Evolutionary conservation across 2,113 vertebrate genomes (phyloP).

Genomic region (Mormoops blainvillei): DNA sequence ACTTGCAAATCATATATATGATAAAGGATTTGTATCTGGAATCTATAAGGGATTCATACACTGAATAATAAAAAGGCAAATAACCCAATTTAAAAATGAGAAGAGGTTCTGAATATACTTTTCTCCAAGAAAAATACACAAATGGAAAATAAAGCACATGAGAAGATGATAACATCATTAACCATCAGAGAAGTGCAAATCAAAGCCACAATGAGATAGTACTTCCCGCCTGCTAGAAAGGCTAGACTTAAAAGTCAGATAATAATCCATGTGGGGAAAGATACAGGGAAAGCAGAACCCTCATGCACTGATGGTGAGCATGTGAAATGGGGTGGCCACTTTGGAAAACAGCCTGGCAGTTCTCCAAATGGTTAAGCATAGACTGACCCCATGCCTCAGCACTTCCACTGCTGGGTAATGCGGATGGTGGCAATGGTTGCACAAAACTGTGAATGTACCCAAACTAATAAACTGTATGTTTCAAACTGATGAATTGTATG

Average conservation of each 20-base stretch:
- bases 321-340: accelerated
- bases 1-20: neutral
- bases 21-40: neutral
- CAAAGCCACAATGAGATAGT: accelerated
- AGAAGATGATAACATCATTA: accelerated
- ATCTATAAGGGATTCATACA: accelerated
- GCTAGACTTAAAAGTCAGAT: neutral
- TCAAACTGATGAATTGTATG: neutral
- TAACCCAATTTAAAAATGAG: neutral
- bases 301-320: accelerated
- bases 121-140: neutral
- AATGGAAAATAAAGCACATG: neutral
- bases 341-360: no score
- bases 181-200: neutral
- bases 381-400: accelerated
- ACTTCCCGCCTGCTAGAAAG: neutral
- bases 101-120: neutral
- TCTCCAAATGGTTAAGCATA: accelerated
- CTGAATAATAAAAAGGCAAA: neutral
- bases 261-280: accelerated
- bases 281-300: accelerated
- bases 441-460: neutral
- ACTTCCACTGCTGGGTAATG: accelerated
- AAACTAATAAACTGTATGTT: accelerated
- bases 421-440: accelerated